These are phyloP conservation scores for Leucozona laternaria DNA, from an alignment of 2,888 invertebrate genomes.

Conservation along the genomic window DNA sequence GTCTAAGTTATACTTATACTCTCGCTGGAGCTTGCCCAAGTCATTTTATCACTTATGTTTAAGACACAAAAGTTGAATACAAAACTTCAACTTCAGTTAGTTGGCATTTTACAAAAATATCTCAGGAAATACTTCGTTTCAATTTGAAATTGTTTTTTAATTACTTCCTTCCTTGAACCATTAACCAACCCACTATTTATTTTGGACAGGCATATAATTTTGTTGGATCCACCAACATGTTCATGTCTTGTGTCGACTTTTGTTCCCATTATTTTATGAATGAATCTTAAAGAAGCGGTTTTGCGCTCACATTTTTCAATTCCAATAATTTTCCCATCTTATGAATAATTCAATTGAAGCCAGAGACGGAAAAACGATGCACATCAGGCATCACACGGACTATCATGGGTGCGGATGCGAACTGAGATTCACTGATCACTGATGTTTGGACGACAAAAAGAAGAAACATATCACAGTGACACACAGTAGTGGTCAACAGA, in stretches of 20 bases:
- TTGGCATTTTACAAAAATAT: background rate
- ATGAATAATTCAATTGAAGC: slow-evolving; percentile 67
- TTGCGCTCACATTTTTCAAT: slow-evolving; percentile 53
- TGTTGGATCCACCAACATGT: background rate
- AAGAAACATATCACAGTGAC: slow-evolving; percentile 58
- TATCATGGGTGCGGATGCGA: background rate
- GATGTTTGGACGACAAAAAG: slow-evolving; percentile 32
- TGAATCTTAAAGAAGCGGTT: slow-evolving; percentile 56
- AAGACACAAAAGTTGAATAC: too few relatives aligned
- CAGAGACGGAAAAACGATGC: background rate
- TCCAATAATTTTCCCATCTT: slow-evolving; percentile 72
- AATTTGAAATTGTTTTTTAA: background rate
- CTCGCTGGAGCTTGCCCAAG: too few relatives aligned
- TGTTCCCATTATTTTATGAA: slow-evolving; percentile 64
- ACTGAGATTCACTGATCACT: slow-evolving; percentile 27
- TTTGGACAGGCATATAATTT: background rate
- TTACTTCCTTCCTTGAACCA: slow-evolving; percentile 20
- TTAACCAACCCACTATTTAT: slow-evolving; percentile 4
- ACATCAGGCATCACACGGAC: background rate
- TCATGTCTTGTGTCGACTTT: background rate
- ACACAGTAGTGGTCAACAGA: slow-evolving; percentile 21
- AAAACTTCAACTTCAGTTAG: too few relatives aligned
- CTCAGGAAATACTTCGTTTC: background rate
- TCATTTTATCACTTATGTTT: too few relatives aligned
- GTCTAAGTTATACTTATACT: too few relatives aligned